phyloP scores from a whole-genome alignment of 2,113 vertebrate species.

The Pyrgilauda ruficollis region DNA sequence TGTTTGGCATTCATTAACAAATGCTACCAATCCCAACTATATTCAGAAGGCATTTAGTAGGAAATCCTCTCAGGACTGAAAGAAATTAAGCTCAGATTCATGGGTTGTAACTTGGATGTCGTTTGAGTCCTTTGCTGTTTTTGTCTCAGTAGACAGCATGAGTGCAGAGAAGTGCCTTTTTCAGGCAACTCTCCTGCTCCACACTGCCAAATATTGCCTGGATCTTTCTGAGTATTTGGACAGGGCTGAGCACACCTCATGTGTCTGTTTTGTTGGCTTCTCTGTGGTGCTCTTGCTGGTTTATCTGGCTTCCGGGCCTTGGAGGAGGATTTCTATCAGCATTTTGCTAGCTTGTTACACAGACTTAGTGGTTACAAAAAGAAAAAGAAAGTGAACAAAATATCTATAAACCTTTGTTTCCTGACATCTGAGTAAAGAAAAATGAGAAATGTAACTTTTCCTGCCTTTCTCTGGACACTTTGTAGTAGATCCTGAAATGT shows the following conservation, averaged over 20 bases:
- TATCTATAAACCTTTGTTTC: not conserved
- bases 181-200: not conserved
- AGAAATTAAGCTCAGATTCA: not conserved
- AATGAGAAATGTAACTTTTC: not conserved
- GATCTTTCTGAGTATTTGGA: not conserved
- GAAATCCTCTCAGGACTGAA: not conserved
- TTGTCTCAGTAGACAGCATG: not conserved
- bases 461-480: not conserved
- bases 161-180: not conserved
- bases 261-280: accelerated
- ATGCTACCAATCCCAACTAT: not conserved
- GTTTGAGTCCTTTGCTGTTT: not conserved
- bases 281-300: not conserved
- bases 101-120: not conserved
- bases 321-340: not conserved
- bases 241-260: accelerated
- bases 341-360: not conserved
- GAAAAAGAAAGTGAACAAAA: not conserved
- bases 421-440: not conserved
- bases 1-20: not conserved
- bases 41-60: not conserved
- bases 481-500: not conserved
- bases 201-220: not conserved
- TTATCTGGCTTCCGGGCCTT: not conserved
- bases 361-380: not conserved